These are phyloP conservation scores for Pardalotus punctatus DNA, from an alignment of 2,113 vertebrate genomes.

Conservation along the genomic window DNA sequence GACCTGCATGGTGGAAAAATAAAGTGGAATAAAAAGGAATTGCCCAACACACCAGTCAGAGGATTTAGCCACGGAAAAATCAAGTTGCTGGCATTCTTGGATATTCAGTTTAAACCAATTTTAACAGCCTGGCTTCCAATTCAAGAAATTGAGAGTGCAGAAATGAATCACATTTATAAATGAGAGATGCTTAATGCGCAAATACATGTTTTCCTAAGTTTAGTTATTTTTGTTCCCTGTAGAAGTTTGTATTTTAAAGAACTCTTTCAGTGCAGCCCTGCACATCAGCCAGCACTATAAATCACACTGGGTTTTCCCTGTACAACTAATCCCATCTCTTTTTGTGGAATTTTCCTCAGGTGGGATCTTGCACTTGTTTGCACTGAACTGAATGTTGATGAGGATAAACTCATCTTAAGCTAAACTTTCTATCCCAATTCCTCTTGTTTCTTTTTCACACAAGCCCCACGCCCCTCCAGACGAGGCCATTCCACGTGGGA, in stretches of 20 bases:
- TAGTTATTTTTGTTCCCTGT: neutral
- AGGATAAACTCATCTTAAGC: neutral
- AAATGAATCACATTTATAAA: neutral
- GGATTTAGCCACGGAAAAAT: neutral
- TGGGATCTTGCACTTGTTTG: neutral
- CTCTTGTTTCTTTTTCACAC: neutral
- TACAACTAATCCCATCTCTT: neutral
- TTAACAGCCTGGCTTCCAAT: neutral
- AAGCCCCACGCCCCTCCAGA: rapidly evolving
- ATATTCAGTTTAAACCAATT: neutral
- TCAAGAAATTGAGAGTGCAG: neutral
- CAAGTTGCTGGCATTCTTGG: neutral
- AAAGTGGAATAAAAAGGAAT: neutral
- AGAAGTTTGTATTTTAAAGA: neutral
- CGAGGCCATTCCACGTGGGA: neutral
- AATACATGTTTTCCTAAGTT: neutral
- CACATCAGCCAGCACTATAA: neutral
- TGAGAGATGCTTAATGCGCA: neutral
- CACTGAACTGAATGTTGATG: neutral
- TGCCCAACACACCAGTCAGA: neutral
- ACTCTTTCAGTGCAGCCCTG: neutral
- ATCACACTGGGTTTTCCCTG: neutral
- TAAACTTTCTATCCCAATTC: neutral
- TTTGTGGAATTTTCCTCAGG: neutral
- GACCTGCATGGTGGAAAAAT: neutral